Percentiles rank a stretch among this genome's conserved stretches.
These are phyloP conservation scores for Neogobius melanostomus DNA, from an alignment of 2,113 vertebrate species.

Conservation along the genomic window DNA sequence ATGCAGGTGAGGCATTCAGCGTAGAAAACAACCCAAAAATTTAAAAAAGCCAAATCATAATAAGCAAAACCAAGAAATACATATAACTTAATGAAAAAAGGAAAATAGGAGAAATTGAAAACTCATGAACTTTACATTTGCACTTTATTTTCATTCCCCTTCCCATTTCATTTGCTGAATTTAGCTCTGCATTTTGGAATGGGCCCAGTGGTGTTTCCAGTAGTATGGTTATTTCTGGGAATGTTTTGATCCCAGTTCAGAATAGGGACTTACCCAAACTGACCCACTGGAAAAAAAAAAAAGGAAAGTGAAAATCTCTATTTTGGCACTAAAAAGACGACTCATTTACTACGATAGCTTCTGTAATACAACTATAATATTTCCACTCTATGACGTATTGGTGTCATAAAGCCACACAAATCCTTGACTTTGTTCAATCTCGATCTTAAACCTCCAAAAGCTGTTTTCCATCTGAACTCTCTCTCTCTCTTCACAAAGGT, in stretches of 20 bases:
- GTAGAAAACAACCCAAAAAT: too few relatives aligned
- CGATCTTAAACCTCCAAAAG: conserved; percentile 47
- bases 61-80: too few relatives aligned
- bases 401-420: background rate
- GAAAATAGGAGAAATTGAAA: too few relatives aligned
- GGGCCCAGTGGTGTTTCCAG: background rate
- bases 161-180: background rate
- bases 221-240: background rate
- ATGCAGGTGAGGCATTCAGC: too few relatives aligned
- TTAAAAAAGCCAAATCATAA: too few relatives aligned
- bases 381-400: background rate
- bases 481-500: conserved; percentile 47
- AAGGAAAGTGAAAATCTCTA: background rate
- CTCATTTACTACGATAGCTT: background rate
- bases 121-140: too few relatives aligned
- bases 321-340: background rate
- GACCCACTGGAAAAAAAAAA: background rate
- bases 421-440: conserved; percentile 42
- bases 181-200: background rate
- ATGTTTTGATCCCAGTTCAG: background rate
- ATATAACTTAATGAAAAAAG: too few relatives aligned
- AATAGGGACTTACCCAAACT: background rate
- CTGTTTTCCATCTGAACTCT: conserved; percentile 45
- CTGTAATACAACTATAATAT: background rate
- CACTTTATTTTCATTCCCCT: too few relatives aligned